These are phyloP conservation scores for Choreutis nemorana DNA, from an alignment of 2,888 invertebrate genomes.

Conservation along the genomic window DNA sequence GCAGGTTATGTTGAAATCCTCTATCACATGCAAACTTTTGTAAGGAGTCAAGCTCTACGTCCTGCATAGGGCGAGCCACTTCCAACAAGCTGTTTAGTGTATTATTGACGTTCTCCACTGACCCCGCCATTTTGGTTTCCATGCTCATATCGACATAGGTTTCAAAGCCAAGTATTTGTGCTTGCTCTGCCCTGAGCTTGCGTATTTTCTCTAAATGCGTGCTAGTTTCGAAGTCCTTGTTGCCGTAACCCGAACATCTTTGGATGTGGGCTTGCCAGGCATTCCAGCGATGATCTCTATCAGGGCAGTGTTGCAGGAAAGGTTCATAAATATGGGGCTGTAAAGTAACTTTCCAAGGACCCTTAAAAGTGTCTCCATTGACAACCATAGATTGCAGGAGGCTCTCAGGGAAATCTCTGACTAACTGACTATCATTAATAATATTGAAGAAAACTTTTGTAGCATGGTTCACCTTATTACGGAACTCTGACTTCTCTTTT, in stretches of 20 bases:
- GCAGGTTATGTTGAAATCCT: conserved; percentile 74
- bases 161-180: conserved; percentile 79
- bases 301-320: conserved; percentile 87
- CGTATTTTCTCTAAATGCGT: conserved; percentile 82
- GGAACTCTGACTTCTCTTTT: conserved; percentile 69
- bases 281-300: conserved; percentile 80
- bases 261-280: conserved; percentile 82
- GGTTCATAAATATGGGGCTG: conserved; percentile 74
- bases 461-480: conserved; percentile 71
- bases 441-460: conserved; percentile 72
- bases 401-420: conserved; percentile 78
- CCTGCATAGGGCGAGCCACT: conserved; percentile 77
- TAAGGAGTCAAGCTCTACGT: conserved; percentile 74
- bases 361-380: conserved; percentile 69
- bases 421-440: conserved; percentile 70
- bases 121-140: conserved; percentile 93
- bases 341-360: conserved; percentile 87
- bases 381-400: conserved; percentile 71
- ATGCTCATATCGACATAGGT: conserved; percentile 87
- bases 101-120: conserved; percentile 74
- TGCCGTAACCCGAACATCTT: conserved; percentile 72
- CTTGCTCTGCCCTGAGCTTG: conserved; percentile 71
- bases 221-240: conserved; percentile 74
- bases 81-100: conserved; percentile 73
- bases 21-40: conserved; percentile 76